Percentiles rank a stretch among this genome's conserved stretches.
phyloP scores from a whole-genome alignment of 2,888 invertebrate genomes.

The Horisme vitalbata region DNA sequence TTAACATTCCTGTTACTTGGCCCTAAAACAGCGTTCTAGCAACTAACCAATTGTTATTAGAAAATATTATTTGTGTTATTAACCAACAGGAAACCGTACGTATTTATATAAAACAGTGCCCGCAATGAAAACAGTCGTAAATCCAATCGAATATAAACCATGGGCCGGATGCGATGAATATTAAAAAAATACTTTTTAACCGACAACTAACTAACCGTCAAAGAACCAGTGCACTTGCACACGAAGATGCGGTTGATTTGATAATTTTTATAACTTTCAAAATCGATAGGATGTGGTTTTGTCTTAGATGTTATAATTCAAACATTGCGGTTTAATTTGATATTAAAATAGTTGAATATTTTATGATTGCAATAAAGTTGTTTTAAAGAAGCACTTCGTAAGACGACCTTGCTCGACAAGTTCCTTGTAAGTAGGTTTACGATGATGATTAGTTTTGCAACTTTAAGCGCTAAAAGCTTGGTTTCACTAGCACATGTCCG shows the following conservation, averaged over 20 bases:
- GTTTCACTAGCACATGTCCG: no score
- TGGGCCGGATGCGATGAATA: conserved; percentile 72
- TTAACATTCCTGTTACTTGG: no score
- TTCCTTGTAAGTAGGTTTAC: conserved; percentile 46
- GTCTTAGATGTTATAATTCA: conserved; percentile 51
- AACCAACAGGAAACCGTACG: conserved; percentile 74
- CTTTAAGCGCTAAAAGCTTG: conserved; percentile 35
- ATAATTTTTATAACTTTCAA: conserved; percentile 63
- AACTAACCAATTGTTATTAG: conserved; percentile 67
- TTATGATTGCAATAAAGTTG: conserved; percentile 47
- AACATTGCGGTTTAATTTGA: conserved; percentile 54
- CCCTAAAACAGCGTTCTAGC: conserved; percentile 5
- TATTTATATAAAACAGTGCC: conserved; percentile 79
- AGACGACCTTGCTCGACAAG: conserved; percentile 30
- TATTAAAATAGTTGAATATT: conserved; percentile 41
- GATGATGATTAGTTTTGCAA: conserved; percentile 43
- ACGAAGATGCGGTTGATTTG: conserved; percentile 65
- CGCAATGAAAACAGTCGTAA: conserved; percentile 81
- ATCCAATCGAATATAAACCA: conserved; percentile 78
- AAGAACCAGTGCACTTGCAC: conserved; percentile 38
- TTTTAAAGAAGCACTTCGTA: conserved; percentile 25
- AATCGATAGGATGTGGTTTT: conserved; percentile 72
- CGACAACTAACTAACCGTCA: conserved; percentile 58
- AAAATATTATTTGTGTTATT: conserved; percentile 71
- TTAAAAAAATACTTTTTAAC: conserved; percentile 69